These are phyloP conservation scores for Miltochrista miniata DNA, from an alignment of 2,888 invertebrate species.

Conservation along the genomic window DNA sequence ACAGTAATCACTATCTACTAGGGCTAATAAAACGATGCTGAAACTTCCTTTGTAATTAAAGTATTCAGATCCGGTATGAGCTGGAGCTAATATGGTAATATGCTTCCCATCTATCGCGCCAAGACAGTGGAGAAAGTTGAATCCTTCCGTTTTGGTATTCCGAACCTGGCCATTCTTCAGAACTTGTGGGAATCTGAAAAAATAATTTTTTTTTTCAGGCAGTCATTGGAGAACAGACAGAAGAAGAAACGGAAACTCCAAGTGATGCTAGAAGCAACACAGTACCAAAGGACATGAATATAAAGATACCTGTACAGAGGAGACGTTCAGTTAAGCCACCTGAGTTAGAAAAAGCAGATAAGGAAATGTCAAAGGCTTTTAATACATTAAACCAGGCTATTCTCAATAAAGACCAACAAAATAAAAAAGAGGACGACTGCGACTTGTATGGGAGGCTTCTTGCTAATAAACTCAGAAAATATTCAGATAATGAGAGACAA, in stretches of 20 bases:
- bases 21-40: neutral
- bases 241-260: neutral
- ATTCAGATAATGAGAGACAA: conserved; percentile 30
- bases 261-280: neutral
- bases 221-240: neutral
- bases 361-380: conserved; percentile 19
- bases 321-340: neutral
- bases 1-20: neutral
- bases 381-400: conserved; percentile 18
- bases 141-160: conserved; percentile 7
- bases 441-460: conserved; percentile 31
- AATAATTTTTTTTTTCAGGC: neutral
- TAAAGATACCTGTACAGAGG: neutral
- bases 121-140: conserved; percentile 10
- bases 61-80: neutral
- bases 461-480: conserved; percentile 34
- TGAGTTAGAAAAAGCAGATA: conserved; percentile 22
- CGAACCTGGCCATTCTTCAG: conserved; percentile 11
- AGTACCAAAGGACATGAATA: neutral
- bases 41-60: neutral
- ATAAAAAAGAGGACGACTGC: conserved; percentile 22
- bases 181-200: conserved; percentile 9
- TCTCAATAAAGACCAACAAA: conserved; percentile 8
- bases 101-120: conserved; percentile 16
- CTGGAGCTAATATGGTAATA: conserved; percentile 6